Evolutionary conservation across 2,113 vertebrate genomes (phyloP), one percentile per base, ranked within the genome.

Genomic region (Sylvietta virens): DNA sequence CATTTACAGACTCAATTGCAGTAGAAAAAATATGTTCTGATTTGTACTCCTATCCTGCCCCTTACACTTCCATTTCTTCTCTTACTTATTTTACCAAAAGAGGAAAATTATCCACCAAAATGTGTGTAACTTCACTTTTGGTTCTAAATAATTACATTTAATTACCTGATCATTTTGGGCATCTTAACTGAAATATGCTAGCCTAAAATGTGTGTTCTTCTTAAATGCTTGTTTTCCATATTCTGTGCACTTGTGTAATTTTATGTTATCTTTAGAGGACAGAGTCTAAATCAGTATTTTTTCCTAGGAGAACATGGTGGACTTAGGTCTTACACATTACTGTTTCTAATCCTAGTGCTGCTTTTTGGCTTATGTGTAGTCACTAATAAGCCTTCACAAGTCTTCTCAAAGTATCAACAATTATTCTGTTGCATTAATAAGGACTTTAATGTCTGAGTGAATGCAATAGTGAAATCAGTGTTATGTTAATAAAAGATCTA

Each of bases 311-410:
- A 71, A 66, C 16, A 3, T n/a, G 62, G 15, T 87, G 58, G 74
- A 79, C 61, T 92, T 85, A 86, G 7, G 58, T 48, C 27, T 54
- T 71, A 66, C n/a, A 28, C 2, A 1, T 85, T 60, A 57, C 42
- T 23, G 50, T 89, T 86, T 95, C 69, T 84, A 71, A 90, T 89
- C 39, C 35, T 58, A 31, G 21, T 44, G 21, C 37, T 83, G 67
- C 58, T 66, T 91, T 92, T 81, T 81, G n/a, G 35, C 40, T 83
- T 91, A 69, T 0, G 1, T 48, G 10, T 27, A 53, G 70, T 94
- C 92, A 85, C 62, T 96, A 80, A 78, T 24, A 90, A 76, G 81
- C 74, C 79, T 90, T 60, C 42, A 21, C 50, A 96, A 92, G 78
- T 91, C 70, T 94, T 94, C 45, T 66, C 42, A 66, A 57, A 74